Base-by-base conservation (phyloP, 2,888 invertebrate species). In the Drosophila infuscata region DNA sequence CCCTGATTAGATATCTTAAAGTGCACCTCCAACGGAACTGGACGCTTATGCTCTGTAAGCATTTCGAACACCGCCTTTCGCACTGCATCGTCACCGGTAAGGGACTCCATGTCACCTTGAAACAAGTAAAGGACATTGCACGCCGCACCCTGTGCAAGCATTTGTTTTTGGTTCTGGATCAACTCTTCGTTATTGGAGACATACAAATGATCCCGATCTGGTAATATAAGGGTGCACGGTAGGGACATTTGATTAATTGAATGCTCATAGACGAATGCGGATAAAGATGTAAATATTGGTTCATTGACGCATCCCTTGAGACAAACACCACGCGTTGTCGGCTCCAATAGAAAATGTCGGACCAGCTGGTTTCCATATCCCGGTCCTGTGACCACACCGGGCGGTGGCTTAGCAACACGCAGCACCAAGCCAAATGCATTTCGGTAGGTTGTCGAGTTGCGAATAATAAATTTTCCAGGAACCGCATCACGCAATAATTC, bases 211-310 rank as follows among this genome's bases (percentile, higher is more conserved):
- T 91, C 83, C 30, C 62, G 66, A 36, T 92, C 92, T 5, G 99
- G 99, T 73, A 99, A 94, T 64, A 96, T 94, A 30, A 99, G 94
- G 74, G 97, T 96, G 88, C 97, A 97, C 0, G 99, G 99, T 86
- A 99, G 94, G 15, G 99, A 99, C 93, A 99, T 95, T n/a, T 97
- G 97, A 79, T 98, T 99, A 72, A 99, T 96, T 4, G 99, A 98
- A 94, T 99, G 99, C 92, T 99, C 99, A 93, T 99, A 99, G 35
- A 99, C 99, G 70, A 99, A 94, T 0, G 99, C 99, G 1, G 99
- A 98, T 9, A 99, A 94, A 30, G 98, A 99, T 86, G 97, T 97
- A 94, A 99, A 99, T 0, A 99, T 98, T 0, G 99, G 99, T 92
- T 99, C 99, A 92, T 98, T 98, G 76, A 96, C 95, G 92, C 98